Evolutionary conservation across 2,888 invertebrate species (phyloP), one percentile per base, ranked within the genome.

Genomic region (Smittia sp.): DNA sequence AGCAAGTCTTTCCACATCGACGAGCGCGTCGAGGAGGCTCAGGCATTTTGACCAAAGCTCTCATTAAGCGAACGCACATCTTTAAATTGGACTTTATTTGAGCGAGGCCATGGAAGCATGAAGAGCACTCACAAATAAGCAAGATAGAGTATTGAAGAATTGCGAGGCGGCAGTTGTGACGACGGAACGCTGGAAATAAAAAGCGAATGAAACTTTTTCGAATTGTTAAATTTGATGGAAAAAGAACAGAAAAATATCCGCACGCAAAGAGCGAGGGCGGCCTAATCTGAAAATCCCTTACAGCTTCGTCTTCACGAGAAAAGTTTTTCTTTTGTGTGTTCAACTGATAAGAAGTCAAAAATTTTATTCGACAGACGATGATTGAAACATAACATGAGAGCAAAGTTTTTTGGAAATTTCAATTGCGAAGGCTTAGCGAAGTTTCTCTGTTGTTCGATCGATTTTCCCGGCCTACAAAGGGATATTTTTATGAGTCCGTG

Each of bases 161-260:
- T 32, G 32, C 32, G 32, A 32, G 32, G 32, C 11, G 15, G 15
- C 46, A 46, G 6, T 46, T 46, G 46, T 46, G 6, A 46, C 46
- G 46, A 46, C n/a, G 15, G n/a, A 46, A 2, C 2, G n/a, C n/a
- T 13, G 15, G 11, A 46, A 46, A 46, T 46, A 46, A 46, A 46
- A 46, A 46, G 15, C 46, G 15, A 15, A 32, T 13, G n/a, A 11
- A 46, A 46, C 11, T 46, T 46, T 46, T 46, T 46, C 46, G 15
- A 46, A 46, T 46, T 46, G 46, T 46, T 46, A 46, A 46, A 46
- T 46, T 46, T 46, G 46, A 46, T 15, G 46, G 46, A 46, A 46
- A 32, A 1, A 46, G 46, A 46, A 46, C 2, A 46, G 46, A 46
- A 46, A 46, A 46, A 46, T n/a, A 46, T 46, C 46, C 46, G 11